Evolutionary conservation across 2,113 vertebrate species (phyloP).

Genomic region (Poicephalus meyeri): DNA sequence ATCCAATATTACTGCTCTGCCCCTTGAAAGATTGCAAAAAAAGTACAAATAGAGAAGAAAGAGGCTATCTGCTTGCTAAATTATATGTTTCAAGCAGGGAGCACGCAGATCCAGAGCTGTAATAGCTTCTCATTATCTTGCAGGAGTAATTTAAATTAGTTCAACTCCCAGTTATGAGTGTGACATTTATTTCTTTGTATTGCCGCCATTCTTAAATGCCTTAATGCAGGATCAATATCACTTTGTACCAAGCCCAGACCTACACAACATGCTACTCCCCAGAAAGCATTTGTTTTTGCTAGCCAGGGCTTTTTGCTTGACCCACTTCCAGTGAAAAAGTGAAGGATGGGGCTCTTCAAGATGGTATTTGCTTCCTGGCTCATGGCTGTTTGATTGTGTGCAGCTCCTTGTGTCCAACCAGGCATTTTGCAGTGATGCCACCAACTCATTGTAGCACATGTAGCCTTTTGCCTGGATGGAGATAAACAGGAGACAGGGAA

Average conservation of each 20-base stretch:
- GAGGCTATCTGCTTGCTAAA: background rate
- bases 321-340: background rate
- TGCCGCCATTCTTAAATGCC: slow-evolving; percentile 12
- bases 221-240: background rate
- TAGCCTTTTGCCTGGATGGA: background rate
- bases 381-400: accelerated
- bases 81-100: background rate
- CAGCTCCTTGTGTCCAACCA: background rate
- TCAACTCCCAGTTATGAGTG: slow-evolving; percentile 17
- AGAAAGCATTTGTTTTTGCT: background rate
- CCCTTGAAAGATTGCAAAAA: background rate
- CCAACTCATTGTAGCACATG: accelerated
- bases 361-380: background rate
- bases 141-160: slow-evolving; percentile 25
- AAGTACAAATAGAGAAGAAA: background rate
- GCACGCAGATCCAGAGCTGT: background rate
- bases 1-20: background rate
- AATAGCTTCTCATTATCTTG: slow-evolving; percentile 17
- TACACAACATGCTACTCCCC: background rate
- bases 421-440: background rate
- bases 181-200: slow-evolving; percentile 52
- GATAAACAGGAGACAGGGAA: no score
- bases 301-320: background rate
- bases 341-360: background rate
- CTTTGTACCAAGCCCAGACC: slow-evolving; percentile 12